Evolutionary conservation across 2,113 vertebrate genomes (phyloP).

Genomic region (Neoarius graeffei): DNA sequence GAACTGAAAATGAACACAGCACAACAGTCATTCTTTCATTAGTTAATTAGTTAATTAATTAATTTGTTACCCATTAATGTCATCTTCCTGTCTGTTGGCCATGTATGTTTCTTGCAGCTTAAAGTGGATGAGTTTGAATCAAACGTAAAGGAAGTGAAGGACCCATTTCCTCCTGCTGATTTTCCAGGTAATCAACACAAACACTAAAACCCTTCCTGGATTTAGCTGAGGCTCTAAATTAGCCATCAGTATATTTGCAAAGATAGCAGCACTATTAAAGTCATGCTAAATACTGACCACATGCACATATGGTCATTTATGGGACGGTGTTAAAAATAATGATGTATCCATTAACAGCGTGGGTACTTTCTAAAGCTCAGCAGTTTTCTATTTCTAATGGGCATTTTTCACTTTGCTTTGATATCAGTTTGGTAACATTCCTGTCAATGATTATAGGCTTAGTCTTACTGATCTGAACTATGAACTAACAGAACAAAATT

Average conservation of each 20-base stretch:
- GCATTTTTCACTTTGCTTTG: not conserved
- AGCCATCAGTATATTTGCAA: conserved; percentile 27
- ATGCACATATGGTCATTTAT: conserved; percentile 43
- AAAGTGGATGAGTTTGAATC: conserved; percentile 98
- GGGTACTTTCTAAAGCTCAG: not conserved
- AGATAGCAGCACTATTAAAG: conserved; percentile 46
- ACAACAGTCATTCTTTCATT: not conserved
- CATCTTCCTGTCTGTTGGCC: not conserved
- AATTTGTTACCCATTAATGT: not conserved
- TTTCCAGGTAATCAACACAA: conserved; percentile 83
- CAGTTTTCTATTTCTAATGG: not conserved
- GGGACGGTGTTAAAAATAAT: conserved; percentile 52
- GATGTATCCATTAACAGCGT: conserved; percentile 29
- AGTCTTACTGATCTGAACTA: not conserved
- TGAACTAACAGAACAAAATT: not conserved
- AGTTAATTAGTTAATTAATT: not conserved
- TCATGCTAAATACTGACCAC: conserved; percentile 37
- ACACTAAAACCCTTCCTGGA: not conserved
- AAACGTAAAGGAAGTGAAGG: conserved; percentile 96
- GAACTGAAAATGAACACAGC: not conserved
- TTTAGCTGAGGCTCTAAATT: conserved; percentile 14
- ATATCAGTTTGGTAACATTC: not conserved
- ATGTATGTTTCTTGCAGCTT: conserved; percentile 73
- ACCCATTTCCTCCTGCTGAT: conserved; percentile 95
- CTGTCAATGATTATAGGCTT: not conserved